Conservation (phyloP, 1,140 invertebrate species). For the Wasmannia auropunctata region DNA sequence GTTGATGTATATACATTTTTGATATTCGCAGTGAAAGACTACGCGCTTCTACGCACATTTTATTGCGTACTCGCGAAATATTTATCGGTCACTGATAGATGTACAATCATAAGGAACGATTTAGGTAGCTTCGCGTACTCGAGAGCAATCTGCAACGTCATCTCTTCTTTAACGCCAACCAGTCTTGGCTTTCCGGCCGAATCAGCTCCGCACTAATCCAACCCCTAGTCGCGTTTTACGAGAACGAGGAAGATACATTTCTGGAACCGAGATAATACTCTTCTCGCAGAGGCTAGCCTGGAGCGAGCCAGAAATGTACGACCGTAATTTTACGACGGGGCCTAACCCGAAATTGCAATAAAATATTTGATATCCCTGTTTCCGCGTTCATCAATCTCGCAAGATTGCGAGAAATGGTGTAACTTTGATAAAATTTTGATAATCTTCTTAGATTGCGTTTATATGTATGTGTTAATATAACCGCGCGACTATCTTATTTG, state of each 20-base stretch:
- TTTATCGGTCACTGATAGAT: not conserved
- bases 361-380: slow-evolving; percentile 5
- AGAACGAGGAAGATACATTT: slow-evolving; percentile 22
- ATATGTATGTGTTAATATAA: not conserved
- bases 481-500: not conserved
- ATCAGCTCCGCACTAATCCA: slow-evolving; percentile 46
- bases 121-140: not conserved
- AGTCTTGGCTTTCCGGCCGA: not conserved
- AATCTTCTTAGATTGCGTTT: not conserved
- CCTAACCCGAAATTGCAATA: slow-evolving; percentile 14
- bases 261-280: slow-evolving; percentile 40
- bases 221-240: slow-evolving; percentile 29
- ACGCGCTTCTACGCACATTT: not conserved
- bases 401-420: not conserved
- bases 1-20: not conserved
- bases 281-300: not conserved
- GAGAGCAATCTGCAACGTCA: not conserved
- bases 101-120: not conserved
- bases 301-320: slow-evolving; percentile 20
- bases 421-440: not conserved
- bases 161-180: not conserved
- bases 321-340: slow-evolving; percentile 8
- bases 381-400: not conserved
- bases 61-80: not conserved
- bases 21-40: not conserved